Evolutionary conservation across 2,888 invertebrate genomes (phyloP), one percentile per base, ranked within the genome.

Genomic region (Drosophila koepferae): DNA sequence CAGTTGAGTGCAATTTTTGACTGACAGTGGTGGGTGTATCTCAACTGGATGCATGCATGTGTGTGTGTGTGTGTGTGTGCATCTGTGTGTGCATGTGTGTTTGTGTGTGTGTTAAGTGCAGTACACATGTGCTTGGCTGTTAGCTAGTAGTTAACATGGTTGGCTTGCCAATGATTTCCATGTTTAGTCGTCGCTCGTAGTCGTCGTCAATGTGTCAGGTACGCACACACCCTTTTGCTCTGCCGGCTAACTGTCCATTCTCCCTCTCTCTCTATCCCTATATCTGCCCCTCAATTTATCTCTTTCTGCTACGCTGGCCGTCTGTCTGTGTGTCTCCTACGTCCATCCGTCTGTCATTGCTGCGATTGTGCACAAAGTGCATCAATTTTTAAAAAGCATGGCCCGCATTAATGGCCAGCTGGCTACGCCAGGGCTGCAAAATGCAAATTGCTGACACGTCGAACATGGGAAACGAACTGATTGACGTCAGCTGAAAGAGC

Each of bases 1-100:
- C 88, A 81, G 66, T 77, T 72, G 74, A 82, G 73, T 81, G 83
- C 77, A 81, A 48, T 77, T 81, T 76, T 80, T 79, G 82, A 85
- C 86, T 70, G 83, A 81, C 81, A 74, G 73, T 54, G 56, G 66
- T 54, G 62, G 65, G 72, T 36, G 72, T 62, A 20, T 18, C 44
- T 20, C 38, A 10, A 40, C n/a, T n/a, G 7, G 1, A 2, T 40
- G n/a, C 9, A 10, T 44, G 46, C 28, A 9, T 41, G 18, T 34
- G 20, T 43, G 41, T 40, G 16, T 60, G 43, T 54, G 62, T 48
- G 43, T 49, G 49, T 14, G 43, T 41, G 16, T 49, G 31, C 20
- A 23, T 23, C 23, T 31, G 40, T 28, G 44, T 44, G 31, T 60
- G 44, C n/a, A n/a, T n/a, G n/a, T 59, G 70, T 46, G 31, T 2